Base-by-base conservation (phyloP, 2,888 invertebrate species). In the Abscondita cerata region DNA sequence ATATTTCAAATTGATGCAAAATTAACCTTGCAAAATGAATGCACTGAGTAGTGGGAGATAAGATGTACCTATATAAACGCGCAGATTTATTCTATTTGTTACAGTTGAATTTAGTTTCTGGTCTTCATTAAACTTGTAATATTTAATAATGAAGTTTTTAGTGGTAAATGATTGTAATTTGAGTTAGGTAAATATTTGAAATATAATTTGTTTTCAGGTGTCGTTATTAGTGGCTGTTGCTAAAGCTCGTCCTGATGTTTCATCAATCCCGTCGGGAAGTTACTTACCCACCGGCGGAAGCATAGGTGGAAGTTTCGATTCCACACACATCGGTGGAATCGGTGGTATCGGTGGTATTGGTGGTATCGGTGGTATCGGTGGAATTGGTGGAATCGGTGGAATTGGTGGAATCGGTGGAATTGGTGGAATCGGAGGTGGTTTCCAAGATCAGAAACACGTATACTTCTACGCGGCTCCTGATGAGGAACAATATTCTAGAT, bases 401-500 rank as follows among this genome's bases (percentile, higher is more conserved):
- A 18, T 18, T 18, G 44, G 44, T 19, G 44, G 44, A 2, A 44
- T 41, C 18, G 41, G 41, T 12, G 6, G 6, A 5, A 5, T 12
- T 20, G 46, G 46, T 9, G 46, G 47, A 31, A n/a, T 48, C 15
- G 47, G 31, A 13, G 47, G 47, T 31, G 31, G 9, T 18, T n/a
- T 18, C 6, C 66, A 70, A 52, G 72, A 75, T n/a, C 68, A 70
- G 20, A 77, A 76, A 55, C 75, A 76, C 51, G 68, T 78, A 5
- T 79, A 76, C 66, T 78, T 78, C 67, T 78, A 70, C 67, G 72
- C 75, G 8, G 75, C 78, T 8, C 78, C 78, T 1, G 76, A 78
- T 57, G 78, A 77, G 55, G 73, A 75, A 59, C 67, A 63, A 47
- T 57, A 69, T 0, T 68, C 68, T 13, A 62, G 73, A 4, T 68